A percentile compares a stretch with the other conserved stretches of the same genome.
Conservation (phyloP, 2,797 vertebrate genomes). For the Pteronotus mesoamericanus region DNA sequence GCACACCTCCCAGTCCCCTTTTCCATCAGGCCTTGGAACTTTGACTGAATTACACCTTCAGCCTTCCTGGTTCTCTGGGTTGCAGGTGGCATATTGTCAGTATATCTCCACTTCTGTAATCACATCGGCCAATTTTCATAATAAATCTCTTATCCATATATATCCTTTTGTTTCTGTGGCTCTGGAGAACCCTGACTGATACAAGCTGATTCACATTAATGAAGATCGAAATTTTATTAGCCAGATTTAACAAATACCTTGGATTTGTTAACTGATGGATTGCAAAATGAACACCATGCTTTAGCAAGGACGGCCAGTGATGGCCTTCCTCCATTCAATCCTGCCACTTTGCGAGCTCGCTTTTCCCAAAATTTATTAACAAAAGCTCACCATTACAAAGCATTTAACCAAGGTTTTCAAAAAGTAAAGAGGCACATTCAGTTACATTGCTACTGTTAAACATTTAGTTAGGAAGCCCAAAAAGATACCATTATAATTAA, state of each 20-base stretch:
- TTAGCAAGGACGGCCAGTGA: background rate
- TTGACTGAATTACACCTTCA: background rate
- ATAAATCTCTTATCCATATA: background rate
- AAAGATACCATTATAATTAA: background rate
- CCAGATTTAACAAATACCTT: background rate
- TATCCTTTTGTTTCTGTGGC: background rate
- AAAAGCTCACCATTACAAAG: background rate
- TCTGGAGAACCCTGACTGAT: background rate
- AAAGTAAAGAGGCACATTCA: background rate
- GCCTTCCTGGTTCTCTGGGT: background rate
- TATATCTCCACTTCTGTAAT: background rate
- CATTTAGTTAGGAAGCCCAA: background rate
- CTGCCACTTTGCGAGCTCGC: background rate
- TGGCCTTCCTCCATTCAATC: background rate
- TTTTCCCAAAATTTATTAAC: background rate
- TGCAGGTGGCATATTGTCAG: background rate
- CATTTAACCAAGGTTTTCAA: background rate
- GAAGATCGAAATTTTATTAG: background rate
- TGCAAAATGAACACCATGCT: background rate
- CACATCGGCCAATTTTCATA: background rate
- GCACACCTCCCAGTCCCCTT: no score
- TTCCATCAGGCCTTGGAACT: background rate
- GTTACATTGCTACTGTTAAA: background rate
- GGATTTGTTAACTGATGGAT: background rate
- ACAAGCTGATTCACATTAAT: background rate